A percentile compares a stretch with the other conserved stretches of the same genome.
Evolutionary conservation across 2,113 vertebrate genomes (phyloP).

Genomic region (Lagopus muta): DNA sequence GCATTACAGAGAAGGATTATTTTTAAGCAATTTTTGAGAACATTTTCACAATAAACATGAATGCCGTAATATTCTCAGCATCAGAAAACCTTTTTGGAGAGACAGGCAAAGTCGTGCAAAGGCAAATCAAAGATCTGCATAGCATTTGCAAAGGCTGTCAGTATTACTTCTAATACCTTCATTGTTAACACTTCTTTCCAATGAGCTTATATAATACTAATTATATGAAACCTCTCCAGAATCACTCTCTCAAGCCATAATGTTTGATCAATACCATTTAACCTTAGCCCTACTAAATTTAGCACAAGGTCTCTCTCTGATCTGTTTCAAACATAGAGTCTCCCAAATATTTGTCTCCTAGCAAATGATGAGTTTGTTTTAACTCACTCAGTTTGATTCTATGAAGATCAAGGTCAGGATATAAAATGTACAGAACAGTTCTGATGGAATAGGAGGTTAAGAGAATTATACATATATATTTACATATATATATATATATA

Average conservation of each 20-base stretch:
- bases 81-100: neutral
- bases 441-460: neutral
- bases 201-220: constrained; percentile 48
- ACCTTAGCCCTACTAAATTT: constrained; percentile 65
- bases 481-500: neutral
- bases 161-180: constrained; percentile 22
- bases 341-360: constrained; percentile 34
- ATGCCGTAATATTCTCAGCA: neutral
- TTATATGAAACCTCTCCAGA: constrained; percentile 52
- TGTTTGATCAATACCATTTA: constrained; percentile 65
- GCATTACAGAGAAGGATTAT: neutral
- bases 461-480: neutral
- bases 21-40: neutral
- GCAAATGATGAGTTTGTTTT: constrained; percentile 16
- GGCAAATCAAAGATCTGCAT: constrained; percentile 41
- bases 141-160: constrained; percentile 41
- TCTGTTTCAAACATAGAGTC: constrained; percentile 38
- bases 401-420: constrained; percentile 17
- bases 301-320: constrained; percentile 51
- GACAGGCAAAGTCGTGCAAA: constrained; percentile 44
- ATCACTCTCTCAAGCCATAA: constrained; percentile 37
- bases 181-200: constrained; percentile 28
- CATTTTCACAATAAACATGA: neutral
- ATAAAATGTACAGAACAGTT: neutral
- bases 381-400: constrained; percentile 18